Conservation (phyloP, 2,888 invertebrate species). For the Diabrotica balteata region DNA sequence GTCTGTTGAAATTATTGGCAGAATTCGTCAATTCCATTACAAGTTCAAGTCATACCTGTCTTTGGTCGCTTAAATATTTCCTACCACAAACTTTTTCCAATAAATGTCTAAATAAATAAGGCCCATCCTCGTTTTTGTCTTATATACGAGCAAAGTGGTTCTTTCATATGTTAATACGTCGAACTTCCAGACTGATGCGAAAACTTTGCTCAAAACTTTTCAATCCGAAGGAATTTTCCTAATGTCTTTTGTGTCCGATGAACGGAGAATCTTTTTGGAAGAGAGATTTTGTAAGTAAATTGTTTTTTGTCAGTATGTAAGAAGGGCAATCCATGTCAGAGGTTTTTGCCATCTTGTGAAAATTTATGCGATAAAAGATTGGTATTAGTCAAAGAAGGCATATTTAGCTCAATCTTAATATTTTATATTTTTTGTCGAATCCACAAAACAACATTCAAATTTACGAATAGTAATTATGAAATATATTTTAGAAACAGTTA, state of each 20-base stretch:
- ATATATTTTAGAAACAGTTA: too few species aligned
- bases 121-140: slow-evolving; percentile 31
- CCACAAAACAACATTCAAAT: too few species aligned
- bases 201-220: slow-evolving; percentile 28
- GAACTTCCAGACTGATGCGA: slow-evolving; percentile 33
- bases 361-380: too few species aligned
- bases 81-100: slow-evolving; percentile 29
- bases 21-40: background rate
- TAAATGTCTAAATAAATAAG: slow-evolving; percentile 35
- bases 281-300: slow-evolving; percentile 20
- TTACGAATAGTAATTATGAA: too few species aligned
- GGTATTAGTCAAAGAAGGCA: too few species aligned
- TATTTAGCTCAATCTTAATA: too few species aligned
- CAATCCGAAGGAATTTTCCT: slow-evolving; percentile 27
- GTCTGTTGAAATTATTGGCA: background rate
- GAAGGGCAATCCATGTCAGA: background rate
- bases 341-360: too few species aligned
- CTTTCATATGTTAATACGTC: slow-evolving; percentile 37
- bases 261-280: slow-evolving; percentile 25
- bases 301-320: slow-evolving; percentile 18
- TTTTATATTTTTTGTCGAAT: too few species aligned
- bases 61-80: slow-evolving; percentile 21
- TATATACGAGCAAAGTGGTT: slow-evolving; percentile 30
- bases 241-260: slow-evolving; percentile 30
- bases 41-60: slow-evolving; percentile 4